A percentile compares a stretch with the other conserved stretches of the same genome.
Conservation (phyloP, 2,797 vertebrate species). For the Perodicticus potto region DNA sequence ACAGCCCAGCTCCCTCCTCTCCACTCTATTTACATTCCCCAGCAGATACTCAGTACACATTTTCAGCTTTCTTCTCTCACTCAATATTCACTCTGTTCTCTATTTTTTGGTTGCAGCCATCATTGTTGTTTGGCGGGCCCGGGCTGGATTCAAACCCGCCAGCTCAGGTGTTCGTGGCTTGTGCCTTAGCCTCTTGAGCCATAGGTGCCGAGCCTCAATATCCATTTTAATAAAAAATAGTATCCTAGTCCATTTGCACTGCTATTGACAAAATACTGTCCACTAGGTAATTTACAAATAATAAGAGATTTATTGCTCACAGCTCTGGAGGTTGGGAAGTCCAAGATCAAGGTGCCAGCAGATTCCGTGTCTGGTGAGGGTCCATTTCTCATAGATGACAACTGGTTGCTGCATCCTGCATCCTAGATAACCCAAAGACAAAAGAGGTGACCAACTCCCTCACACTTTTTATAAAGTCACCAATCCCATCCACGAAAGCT, state of each 20-base stretch:
- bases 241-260: not conserved
- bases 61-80: not conserved
- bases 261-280: not conserved
- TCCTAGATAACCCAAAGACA: not conserved
- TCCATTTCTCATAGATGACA: not conserved
- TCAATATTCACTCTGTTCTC: not conserved
- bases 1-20: not conserved
- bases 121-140: too few species aligned
- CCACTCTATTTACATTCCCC: not conserved
- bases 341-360: not conserved
- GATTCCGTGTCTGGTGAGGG: not conserved
- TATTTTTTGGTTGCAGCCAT: too few species aligned
- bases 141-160: too few species aligned
- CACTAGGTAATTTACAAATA: not conserved
- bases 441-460: not conserved
- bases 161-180: too few species aligned
- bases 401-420: not conserved
- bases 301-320: not conserved
- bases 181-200: too few species aligned
- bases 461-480: too few species aligned
- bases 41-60: not conserved
- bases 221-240: not conserved
- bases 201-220: not conserved
- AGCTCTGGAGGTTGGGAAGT: not conserved
- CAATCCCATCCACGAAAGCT: not conserved